These are phyloP conservation scores for Notarius quadriscutis DNA, from an alignment of 2,113 vertebrate genomes.

Conservation along the genomic window DNA sequence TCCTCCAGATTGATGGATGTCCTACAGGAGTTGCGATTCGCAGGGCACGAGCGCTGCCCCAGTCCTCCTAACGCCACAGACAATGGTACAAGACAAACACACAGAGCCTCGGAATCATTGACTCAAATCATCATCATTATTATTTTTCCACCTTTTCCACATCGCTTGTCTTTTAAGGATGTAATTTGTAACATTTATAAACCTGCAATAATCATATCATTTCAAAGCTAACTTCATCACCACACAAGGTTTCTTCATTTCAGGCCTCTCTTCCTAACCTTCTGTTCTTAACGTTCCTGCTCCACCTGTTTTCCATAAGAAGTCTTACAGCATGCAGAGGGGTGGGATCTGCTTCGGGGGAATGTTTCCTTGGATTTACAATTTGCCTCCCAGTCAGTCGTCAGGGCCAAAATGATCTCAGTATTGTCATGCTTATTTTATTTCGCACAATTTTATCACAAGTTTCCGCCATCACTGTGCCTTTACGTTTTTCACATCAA, in stretches of 20 bases:
- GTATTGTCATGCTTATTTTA: neutral
- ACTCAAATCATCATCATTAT: neutral
- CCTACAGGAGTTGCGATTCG: conserved; percentile 48
- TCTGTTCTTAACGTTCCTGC: neutral
- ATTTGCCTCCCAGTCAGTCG: neutral
- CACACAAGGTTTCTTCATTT: neutral
- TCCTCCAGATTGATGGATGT: conserved; percentile 55
- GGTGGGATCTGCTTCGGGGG: neutral
- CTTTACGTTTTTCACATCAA: neutral
- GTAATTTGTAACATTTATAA: neutral
- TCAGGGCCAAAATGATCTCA: neutral
- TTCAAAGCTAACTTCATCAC: neutral
- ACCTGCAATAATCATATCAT: neutral
- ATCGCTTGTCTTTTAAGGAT: neutral
- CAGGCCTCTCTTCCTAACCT: neutral
- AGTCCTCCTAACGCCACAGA: conserved; percentile 37
- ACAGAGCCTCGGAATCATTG: neutral
- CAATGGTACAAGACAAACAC: conserved; percentile 37
- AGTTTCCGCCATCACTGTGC: neutral
- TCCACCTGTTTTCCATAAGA: neutral
- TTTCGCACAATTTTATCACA: neutral
- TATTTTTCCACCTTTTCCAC: too few relatives aligned
- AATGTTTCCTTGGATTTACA: neutral
- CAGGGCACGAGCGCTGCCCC: conserved; percentile 47
- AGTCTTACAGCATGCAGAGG: neutral